A percentile compares a stretch with the other conserved stretches of the same genome.
Evolutionary conservation across 1,140 invertebrate species (phyloP).

Genomic region (Zaprionus ghesquierei): DNA sequence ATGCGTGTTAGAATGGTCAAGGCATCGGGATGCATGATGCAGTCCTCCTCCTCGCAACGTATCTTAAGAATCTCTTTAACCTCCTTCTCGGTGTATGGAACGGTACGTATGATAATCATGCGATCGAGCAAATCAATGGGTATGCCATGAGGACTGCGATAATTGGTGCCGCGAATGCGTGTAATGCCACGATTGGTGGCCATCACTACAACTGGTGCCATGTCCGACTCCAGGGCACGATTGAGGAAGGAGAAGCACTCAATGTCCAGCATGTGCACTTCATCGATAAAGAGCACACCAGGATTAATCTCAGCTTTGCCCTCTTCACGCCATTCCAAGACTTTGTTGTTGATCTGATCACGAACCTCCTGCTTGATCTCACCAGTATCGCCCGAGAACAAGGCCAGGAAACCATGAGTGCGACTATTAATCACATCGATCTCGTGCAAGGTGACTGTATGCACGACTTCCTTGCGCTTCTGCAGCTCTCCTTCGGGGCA

Average conservation of each 20-base stretch:
- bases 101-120: conserved; percentile 96
- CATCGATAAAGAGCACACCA: conserved; percentile 96
- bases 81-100: conserved; percentile 94
- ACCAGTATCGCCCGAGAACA: conserved; percentile 99
- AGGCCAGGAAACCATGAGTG: conserved; percentile 97
- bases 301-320: conserved; percentile 99
- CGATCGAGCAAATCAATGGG: conserved; percentile 98
- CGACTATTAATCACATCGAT: conserved; percentile 99
- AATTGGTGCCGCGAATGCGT: conserved; percentile 96
- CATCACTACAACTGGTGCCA: conserved; percentile 98
- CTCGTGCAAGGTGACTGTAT: conserved; percentile 99
- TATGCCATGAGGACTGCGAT: conserved; percentile 96
- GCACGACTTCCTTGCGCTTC: conserved; percentile 99
- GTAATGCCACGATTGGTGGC: conserved; percentile 99
- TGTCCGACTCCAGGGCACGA: conserved; percentile 97
- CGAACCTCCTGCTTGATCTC: conserved; percentile 99
- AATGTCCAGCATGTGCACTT: conserved; percentile 99
- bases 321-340: conserved; percentile 99
- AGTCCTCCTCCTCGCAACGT: conserved; percentile 98
- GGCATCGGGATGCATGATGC: conserved; percentile 96
- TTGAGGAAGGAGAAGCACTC: conserved; percentile 99
- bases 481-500: conserved; percentile 99
- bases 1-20: conserved; percentile 95
- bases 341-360: conserved; percentile 99
- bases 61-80: conserved; percentile 96